Conservation (phyloP, 1,140 invertebrate genomes). For the Pemphigus obesinymphae region DNA sequence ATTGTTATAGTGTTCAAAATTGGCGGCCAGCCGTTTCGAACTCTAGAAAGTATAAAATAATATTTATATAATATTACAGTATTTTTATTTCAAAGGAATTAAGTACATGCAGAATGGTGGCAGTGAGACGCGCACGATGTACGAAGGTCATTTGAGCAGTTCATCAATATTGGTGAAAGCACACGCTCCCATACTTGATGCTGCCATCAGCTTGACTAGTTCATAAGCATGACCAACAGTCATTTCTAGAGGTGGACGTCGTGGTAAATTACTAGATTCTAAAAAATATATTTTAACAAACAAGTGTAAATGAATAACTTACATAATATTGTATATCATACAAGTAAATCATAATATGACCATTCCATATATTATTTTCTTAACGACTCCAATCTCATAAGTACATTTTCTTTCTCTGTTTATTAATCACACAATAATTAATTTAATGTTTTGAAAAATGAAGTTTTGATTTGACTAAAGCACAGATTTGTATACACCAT, state of each 20-base stretch:
- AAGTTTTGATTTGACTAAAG: no score
- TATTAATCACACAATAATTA: no score
- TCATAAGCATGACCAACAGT: conserved; percentile 83
- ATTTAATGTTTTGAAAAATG: no score
- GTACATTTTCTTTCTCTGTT: no score
- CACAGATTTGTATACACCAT: no score
- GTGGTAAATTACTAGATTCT: conserved; percentile 85
- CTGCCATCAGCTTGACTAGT: conserved; percentile 83
- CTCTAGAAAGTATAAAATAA: not conserved
- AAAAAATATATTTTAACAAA: conserved; percentile 46
- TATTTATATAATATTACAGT: not conserved
- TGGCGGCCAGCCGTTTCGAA: conserved; percentile 12
- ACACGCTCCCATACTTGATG: conserved; percentile 82
- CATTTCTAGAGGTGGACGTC: conserved; percentile 85
- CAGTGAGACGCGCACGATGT: conserved; percentile 28
- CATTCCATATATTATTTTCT: no score
- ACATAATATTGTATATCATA: no score
- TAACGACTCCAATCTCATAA: no score
- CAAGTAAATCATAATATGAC: no score
- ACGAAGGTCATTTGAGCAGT: conserved; percentile 52
- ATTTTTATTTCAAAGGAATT: not conserved
- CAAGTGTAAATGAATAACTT: not conserved
- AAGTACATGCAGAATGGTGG: conserved; percentile 27
- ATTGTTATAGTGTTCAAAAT: conserved; percentile 16
- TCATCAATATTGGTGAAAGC: conserved; percentile 82